These are phyloP conservation scores for Chrysocyon brachyurus DNA, from an alignment of 2,797 vertebrate species.

Conservation along the genomic window DNA sequence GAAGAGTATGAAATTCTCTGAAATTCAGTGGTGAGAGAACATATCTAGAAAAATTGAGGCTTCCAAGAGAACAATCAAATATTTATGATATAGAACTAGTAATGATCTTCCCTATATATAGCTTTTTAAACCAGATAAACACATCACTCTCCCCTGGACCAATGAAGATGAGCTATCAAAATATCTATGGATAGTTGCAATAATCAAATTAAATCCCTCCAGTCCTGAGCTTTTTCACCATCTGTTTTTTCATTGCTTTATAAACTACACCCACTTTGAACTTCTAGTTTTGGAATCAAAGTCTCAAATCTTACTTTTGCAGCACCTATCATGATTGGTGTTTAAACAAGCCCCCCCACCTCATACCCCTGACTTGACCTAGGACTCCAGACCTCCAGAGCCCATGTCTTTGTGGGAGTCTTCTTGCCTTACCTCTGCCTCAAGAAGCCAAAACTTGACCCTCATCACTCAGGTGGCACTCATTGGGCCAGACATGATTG, in stretches of 20 bases:
- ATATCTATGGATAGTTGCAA: not conserved
- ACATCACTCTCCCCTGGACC: not conserved
- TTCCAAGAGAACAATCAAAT: not conserved
- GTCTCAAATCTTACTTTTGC: not conserved
- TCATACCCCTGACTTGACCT: not conserved
- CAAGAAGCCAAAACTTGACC: not conserved
- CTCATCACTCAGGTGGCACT: not conserved
- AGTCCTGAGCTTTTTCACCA: not conserved
- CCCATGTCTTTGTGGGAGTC: not conserved
- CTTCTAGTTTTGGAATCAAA: not conserved
- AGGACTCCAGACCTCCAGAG: not conserved
- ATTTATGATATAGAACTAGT: not conserved
- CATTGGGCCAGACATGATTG: not conserved
- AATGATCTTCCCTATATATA: not conserved
- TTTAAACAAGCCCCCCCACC: not conserved
- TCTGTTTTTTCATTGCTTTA: not conserved
- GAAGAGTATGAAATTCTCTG: not conserved
- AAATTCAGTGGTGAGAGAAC: not conserved
- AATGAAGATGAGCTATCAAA: not conserved
- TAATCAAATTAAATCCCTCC: not conserved
- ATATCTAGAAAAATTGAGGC: not conserved
- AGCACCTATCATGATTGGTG: not conserved
- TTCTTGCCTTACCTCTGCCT: not conserved
- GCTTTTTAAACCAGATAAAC: slow-evolving; percentile 20
- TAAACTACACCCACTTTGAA: not conserved